Base-by-base conservation (phyloP, 2,797 vertebrate genomes). In the Crocidura indochinensis region DNA sequence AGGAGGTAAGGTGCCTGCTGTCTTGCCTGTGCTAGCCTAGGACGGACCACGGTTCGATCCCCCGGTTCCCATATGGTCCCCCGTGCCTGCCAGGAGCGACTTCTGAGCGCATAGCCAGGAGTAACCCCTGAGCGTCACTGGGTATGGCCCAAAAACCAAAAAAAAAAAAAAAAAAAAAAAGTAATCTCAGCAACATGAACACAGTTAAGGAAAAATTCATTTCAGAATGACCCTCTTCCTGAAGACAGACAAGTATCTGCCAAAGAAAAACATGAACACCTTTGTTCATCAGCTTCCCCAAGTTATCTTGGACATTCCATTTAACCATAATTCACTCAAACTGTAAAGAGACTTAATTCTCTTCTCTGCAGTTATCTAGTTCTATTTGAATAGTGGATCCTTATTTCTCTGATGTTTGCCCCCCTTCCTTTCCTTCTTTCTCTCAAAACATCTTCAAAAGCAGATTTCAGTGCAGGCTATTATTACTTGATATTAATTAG, bases 221-320 rank as follows among this genome's bases (percentile, higher is more conserved):
- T 31, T 92, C 44, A 49, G 69, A 87, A 87, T 78, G 53, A 60
- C 2, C 15, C 51, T 46, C 75, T 85, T 76, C 64, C 44, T 75
- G 15, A 31, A 83, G 38, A 65, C 47, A 86, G 19, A 20, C 51
- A 87, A 75, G 44, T 29, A 77, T 20, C 65, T 84, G 65, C 62
- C n/a, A 51, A 92, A 87, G 64, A 88, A 77, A 60, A 46, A 56
- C 3, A 47, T 12, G 47, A 86, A n/a, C 65, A 6, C 56, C 17
- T 84, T 15, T 27, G 26, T 47, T 81, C 29, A 68, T 75, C 46
- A 31, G 20, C 20, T 78, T 38, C 27, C 11, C 44, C 62, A 69
- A 56, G 10, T 78, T 44, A 38, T 84, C 71, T 62, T 6, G 81
- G 78, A 72, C 10, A 85, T 73, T 71, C 51, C 27, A 3, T 46